Evolutionary conservation across 2,797 vertebrate species (phyloP).

Genomic region (Sparus aurata): DNA sequence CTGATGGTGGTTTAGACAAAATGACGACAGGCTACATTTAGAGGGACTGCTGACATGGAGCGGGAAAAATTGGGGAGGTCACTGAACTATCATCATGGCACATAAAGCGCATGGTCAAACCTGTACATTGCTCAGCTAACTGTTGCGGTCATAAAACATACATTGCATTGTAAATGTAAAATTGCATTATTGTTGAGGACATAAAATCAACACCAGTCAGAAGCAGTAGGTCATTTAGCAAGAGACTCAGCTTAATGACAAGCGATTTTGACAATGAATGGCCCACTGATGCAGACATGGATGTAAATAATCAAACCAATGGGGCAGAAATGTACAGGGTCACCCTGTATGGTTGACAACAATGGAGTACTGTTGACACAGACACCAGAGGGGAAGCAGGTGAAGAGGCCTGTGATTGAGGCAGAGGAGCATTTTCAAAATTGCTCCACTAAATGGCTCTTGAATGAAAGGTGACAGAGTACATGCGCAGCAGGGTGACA

Average conservation of each 20-base stretch:
- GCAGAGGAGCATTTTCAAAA: constrained; percentile 35
- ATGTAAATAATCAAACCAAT: constrained; percentile 17
- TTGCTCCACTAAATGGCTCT: constrained; percentile 19
- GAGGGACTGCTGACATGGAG: not conserved
- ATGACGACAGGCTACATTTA: not conserved
- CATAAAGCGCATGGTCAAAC: not conserved
- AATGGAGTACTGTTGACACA: constrained; percentile 15
- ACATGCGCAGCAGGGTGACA: constrained; percentile 16
- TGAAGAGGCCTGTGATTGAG: constrained; percentile 32
- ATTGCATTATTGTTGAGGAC: not conserved
- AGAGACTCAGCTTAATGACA: not conserved
- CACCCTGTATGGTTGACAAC: not conserved
- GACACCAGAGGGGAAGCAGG: constrained; percentile 7
- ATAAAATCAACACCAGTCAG: not conserved
- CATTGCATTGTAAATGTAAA: not conserved
- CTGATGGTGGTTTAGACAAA: not conserved
- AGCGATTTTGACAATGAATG: not conserved
- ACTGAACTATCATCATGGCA: not conserved
- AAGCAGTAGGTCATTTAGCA: not conserved
- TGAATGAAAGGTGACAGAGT: constrained; percentile 29
- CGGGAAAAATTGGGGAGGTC: not conserved
- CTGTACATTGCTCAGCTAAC: not conserved
- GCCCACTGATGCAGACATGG: not conserved
- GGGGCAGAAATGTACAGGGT: constrained; percentile 11
- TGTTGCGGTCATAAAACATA: not conserved